phyloP scores from a whole-genome alignment of 2,888 invertebrate species.

The Helobdella robusta region DNA sequence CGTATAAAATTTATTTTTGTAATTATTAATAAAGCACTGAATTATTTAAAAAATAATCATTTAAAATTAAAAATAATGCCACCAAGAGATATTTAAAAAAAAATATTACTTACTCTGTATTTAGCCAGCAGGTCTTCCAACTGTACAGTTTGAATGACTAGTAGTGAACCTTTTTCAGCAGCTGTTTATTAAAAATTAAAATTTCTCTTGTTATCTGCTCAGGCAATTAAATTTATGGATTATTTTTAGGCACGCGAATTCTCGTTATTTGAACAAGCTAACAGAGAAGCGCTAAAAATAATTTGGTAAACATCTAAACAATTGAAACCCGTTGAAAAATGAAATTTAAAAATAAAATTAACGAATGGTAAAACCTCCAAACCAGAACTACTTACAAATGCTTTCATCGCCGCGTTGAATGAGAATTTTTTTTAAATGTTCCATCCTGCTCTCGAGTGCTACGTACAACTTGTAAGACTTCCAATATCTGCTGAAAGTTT shows the following conservation, averaged over 20 bases:
- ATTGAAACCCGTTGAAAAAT: too few species aligned
- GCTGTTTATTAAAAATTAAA: background rate
- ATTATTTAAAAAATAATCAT: background rate
- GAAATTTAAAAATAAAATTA: too few species aligned
- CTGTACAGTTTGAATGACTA: conserved; percentile 33
- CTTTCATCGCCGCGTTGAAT: conserved; percentile 37
- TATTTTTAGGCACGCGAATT: too few species aligned
- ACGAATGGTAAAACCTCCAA: background rate
- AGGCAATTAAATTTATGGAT: too few species aligned
- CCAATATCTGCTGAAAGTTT: conserved; percentile 41
- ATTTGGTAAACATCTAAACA: too few species aligned
- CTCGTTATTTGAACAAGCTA: too few species aligned
- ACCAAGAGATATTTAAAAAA: too few species aligned
- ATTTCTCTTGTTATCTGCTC: too few species aligned
- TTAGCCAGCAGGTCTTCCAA: conserved; percentile 42
- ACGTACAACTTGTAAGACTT: conserved; percentile 42
- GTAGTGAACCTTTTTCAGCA: conserved; percentile 22
- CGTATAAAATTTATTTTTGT: background rate
- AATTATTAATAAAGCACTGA: background rate
- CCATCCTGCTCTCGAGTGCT: conserved; percentile 41
- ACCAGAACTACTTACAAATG: conserved; percentile 17
- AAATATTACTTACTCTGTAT: conserved; percentile 41
- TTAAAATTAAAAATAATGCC: too few species aligned
- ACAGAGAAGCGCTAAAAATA: too few species aligned
- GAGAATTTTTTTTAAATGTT: conserved; percentile 39